phyloP scores from a whole-genome alignment of 2,888 invertebrate genomes.

The Cacoxenus indagator region DNA sequence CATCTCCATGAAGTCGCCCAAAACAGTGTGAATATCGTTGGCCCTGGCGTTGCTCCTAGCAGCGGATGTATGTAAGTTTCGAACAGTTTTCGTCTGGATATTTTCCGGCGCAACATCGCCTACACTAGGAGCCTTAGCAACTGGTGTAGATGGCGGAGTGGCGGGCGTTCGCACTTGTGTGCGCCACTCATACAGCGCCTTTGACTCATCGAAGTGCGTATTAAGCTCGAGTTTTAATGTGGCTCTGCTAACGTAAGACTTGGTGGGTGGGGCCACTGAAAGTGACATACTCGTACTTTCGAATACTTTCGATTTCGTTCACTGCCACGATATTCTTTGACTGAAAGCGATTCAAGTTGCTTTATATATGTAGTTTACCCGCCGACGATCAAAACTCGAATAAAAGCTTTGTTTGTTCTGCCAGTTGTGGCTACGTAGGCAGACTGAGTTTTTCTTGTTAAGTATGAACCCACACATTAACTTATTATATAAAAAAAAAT shows the following conservation, averaged over 20 bases:
- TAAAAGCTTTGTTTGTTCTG: constrained; percentile 4
- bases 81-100: constrained; percentile 21
- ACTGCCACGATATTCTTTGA: background rate
- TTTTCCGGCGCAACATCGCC: background rate
- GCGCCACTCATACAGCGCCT: constrained; percentile 44
- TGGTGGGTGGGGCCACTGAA: constrained; percentile 23
- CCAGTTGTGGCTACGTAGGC: background rate
- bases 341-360: background rate
- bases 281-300: constrained; percentile 7
- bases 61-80: constrained; percentile 42
- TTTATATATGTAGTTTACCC: background rate
- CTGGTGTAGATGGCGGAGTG: constrained; percentile 18
- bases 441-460: background rate
- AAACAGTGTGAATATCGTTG: constrained; percentile 45
- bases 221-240: constrained; percentile 41
- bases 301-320: background rate
- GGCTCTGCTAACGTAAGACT: constrained; percentile 46
- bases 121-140: background rate
- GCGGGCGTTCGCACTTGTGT: constrained; percentile 39
- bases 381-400: constrained; percentile 5
- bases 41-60: constrained; percentile 30
- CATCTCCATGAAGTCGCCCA: constrained; percentile 55
- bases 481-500: too few relatives aligned
- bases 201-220: background rate
- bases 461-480: background rate